Conservation (phyloP, 2,113 vertebrate genomes). For the Corvus cornix region DNA sequence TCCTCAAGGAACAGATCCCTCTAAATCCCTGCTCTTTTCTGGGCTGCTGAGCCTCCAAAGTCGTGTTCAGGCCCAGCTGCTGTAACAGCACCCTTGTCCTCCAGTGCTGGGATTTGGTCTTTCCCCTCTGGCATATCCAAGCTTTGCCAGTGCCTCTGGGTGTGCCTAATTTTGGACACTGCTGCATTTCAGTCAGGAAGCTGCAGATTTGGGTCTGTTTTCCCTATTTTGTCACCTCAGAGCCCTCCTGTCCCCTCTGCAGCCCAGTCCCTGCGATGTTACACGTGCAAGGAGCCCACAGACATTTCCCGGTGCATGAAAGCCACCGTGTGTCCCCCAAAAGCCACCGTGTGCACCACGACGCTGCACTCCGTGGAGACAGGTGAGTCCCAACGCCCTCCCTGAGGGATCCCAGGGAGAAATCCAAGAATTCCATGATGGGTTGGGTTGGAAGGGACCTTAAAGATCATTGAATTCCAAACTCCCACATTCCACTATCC, state of each 20-base stretch:
- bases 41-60: neutral
- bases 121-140: neutral
- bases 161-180: accelerated
- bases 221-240: neutral
- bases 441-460: neutral
- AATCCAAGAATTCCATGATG: accelerated
- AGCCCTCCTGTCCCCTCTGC: neutral
- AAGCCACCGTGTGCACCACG: neutral
- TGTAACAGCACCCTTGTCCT: neutral
- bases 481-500: accelerated
- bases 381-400: neutral
- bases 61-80: neutral
- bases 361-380: neutral
- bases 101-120: neutral
- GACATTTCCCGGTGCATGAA: neutral
- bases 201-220: neutral
- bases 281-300: neutral
- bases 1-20: neutral
- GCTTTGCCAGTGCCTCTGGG: neutral
- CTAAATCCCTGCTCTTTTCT: neutral
- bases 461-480: neutral
- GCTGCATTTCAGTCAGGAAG: neutral
- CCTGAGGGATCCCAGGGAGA: accelerated
- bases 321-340: accelerated
- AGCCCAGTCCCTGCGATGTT: slow-evolving; percentile 37